A percentile compares a stretch with the other conserved stretches of the same genome.
phyloP scores from a whole-genome alignment of 2,797 vertebrate species.

The Chromobotia macracanthus region DNA sequence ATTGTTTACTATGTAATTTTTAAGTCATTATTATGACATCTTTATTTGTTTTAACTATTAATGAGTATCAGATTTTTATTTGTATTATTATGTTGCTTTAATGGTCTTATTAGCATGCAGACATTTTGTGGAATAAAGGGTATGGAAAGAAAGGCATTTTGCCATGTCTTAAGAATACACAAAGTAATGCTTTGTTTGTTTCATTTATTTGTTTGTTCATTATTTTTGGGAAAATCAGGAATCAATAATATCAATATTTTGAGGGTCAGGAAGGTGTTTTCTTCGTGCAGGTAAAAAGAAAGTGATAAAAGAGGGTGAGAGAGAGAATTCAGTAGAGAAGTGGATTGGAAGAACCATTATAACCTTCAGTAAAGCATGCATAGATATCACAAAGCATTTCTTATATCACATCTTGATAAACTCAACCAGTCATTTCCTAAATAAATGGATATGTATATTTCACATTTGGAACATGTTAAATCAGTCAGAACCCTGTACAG shows the following conservation, averaged over 20 bases:
- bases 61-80: conserved; percentile 62
- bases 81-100: conserved; percentile 48
- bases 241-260: conserved; percentile 39
- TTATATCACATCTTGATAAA: conserved; percentile 66
- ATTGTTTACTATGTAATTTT: conserved; percentile 39
- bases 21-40: conserved; percentile 24
- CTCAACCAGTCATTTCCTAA: conserved; percentile 63
- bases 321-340: conserved; percentile 60
- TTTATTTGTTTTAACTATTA: conserved; percentile 61
- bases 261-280: conserved; percentile 57
- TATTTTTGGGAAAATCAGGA: conserved; percentile 63
- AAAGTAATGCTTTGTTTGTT: conserved; percentile 65
- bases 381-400: conserved; percentile 71
- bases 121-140: conserved; percentile 1
- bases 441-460: conserved; percentile 52
- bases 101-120: conserved; percentile 32
- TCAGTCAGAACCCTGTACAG: conserved; percentile 56
- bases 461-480: conserved; percentile 66
- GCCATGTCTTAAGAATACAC: conserved; percentile 40
- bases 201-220: conserved; percentile 81
- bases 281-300: conserved; percentile 71
- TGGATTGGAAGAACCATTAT: conserved; percentile 73
- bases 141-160: conserved; percentile 1
- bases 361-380: conserved; percentile 77
- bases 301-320: conserved; percentile 58